phyloP scores from a whole-genome alignment of 2,113 vertebrate species.

The Oxyruncus cristatus region DNA sequence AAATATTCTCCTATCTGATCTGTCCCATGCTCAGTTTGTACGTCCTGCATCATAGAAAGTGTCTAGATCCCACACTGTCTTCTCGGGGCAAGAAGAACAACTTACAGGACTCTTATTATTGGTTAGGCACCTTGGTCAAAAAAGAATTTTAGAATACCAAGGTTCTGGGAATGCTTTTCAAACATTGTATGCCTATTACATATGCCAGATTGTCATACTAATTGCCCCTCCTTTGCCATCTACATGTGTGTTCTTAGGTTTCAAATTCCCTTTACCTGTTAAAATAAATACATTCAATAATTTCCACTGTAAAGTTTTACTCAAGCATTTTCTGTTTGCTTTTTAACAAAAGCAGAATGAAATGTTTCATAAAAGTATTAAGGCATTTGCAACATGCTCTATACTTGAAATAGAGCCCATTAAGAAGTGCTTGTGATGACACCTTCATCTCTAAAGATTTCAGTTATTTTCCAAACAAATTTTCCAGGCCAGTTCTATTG shows the following conservation, averaged over 20 bases:
- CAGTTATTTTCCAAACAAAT: not conserved
- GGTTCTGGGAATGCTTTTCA: not conserved
- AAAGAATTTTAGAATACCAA: not conserved
- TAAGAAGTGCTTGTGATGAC: not conserved
- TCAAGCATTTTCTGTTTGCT: not conserved
- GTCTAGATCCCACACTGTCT: not conserved
- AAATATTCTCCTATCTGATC: not conserved
- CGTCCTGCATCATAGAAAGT: not conserved
- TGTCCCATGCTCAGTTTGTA: not conserved
- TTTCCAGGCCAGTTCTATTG: not conserved
- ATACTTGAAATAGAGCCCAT: not conserved
- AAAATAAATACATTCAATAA: not conserved
- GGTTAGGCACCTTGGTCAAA: not conserved
- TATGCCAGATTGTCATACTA: not conserved
- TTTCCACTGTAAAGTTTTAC: not conserved
- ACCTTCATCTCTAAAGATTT: not conserved
- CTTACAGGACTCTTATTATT: not conserved
- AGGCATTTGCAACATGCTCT: not conserved
- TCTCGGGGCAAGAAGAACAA: not conserved
- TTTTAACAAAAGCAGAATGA: not conserved
- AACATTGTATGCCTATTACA: not conserved
- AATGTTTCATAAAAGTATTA: not conserved
- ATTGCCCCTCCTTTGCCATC: not conserved
- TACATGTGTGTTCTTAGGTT: not conserved
- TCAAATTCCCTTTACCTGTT: not conserved